Percentiles rank a stretch among this genome's conserved stretches.
These are phyloP conservation scores for Lutjanus argentimaculatus DNA, from an alignment of 2,797 vertebrate genomes.

Conservation along the genomic window DNA sequence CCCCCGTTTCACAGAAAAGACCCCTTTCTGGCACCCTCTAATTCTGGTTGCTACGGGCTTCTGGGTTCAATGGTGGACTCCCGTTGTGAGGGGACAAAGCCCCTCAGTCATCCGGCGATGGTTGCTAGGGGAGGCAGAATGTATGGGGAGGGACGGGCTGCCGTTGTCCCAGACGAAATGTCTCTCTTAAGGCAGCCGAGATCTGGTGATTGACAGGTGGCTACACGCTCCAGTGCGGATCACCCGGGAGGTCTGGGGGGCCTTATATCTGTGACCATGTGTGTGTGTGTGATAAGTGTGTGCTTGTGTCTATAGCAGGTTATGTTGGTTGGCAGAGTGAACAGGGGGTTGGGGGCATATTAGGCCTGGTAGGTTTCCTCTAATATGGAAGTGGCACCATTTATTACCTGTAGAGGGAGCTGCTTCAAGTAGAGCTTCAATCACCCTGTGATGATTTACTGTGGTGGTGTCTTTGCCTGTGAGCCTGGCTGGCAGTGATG, in stretches of 20 bases:
- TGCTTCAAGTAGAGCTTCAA: slow-evolving; percentile 31
- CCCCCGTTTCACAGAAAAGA: slow-evolving; percentile 81
- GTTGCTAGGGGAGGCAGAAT: slow-evolving; percentile 90
- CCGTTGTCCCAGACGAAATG: slow-evolving; percentile 89
- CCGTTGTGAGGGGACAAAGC: slow-evolving; percentile 86
- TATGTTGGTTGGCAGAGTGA: slow-evolving; percentile 51
- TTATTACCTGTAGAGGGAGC: slow-evolving; percentile 76
- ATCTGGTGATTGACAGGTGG: slow-evolving; percentile 89
- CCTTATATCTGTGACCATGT: slow-evolving; percentile 71
- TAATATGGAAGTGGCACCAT: slow-evolving; percentile 25
- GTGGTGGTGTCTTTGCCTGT: not conserved
- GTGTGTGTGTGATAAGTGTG: slow-evolving; percentile 60
- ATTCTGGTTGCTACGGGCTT: slow-evolving; percentile 84
- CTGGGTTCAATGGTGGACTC: slow-evolving; percentile 83
- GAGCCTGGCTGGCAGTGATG: not conserved
- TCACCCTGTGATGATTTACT: slow-evolving; percentile 9
- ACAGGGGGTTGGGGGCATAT: slow-evolving; percentile 24
- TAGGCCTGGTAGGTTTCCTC: slow-evolving; percentile 15
- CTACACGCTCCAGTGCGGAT: slow-evolving; percentile 83
- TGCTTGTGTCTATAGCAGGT: slow-evolving; percentile 36
- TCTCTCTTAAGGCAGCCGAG: slow-evolving; percentile 85
- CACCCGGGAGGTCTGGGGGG: slow-evolving; percentile 80
- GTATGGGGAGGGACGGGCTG: slow-evolving; percentile 85
- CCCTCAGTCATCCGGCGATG: slow-evolving; percentile 78
- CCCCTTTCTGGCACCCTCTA: slow-evolving; percentile 83